Conservation (phyloP, 1,140 invertebrate genomes). For the Amyelois transitella region DNA sequence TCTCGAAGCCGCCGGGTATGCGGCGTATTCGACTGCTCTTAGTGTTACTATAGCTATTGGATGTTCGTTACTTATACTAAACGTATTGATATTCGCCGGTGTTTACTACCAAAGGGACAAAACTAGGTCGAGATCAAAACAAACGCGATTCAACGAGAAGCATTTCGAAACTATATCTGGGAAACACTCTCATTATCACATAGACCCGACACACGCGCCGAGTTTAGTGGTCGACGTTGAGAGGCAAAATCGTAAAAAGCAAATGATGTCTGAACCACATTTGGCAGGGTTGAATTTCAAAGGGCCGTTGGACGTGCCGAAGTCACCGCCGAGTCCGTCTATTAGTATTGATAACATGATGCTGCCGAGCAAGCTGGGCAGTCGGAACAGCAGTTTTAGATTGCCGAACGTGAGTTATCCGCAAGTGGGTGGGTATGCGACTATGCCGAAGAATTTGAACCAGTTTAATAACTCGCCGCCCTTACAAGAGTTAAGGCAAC, state of each 20-base stretch:
- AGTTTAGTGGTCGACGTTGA: slow-evolving; percentile 88
- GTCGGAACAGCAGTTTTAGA: slow-evolving; percentile 60
- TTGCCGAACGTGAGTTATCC: slow-evolving; percentile 59
- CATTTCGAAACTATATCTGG: slow-evolving; percentile 79
- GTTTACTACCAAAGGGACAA: slow-evolving; percentile 92
- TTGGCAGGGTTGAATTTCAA: slow-evolving; percentile 67
- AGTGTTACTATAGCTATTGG: slow-evolving; percentile 93
- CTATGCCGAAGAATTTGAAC: slow-evolving; percentile 69
- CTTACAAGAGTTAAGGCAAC: slow-evolving; percentile 61
- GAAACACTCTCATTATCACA: slow-evolving; percentile 80
- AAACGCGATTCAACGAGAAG: slow-evolving; percentile 77
- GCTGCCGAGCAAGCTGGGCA: slow-evolving; percentile 66
- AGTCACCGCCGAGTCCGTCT: slow-evolving; percentile 63
- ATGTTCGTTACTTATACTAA: slow-evolving; percentile 88
- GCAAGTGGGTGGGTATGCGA: slow-evolving; percentile 63
- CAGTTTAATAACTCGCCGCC: slow-evolving; percentile 65
- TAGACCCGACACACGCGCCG: slow-evolving; percentile 79
- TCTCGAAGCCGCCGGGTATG: slow-evolving; percentile 85
- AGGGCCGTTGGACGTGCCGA: slow-evolving; percentile 63
- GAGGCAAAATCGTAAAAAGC: slow-evolving; percentile 75
- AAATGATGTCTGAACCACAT: slow-evolving; percentile 50
- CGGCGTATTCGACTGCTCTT: slow-evolving; percentile 87
- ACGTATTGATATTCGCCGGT: slow-evolving; percentile 89
- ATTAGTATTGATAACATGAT: slow-evolving; percentile 69
- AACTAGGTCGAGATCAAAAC: slow-evolving; percentile 77